Percentiles rank a stretch among this genome's conserved stretches.
These are phyloP conservation scores for Ceyx melanurus DNA, from an alignment of 2,113 vertebrate species.

Conservation along the genomic window DNA sequence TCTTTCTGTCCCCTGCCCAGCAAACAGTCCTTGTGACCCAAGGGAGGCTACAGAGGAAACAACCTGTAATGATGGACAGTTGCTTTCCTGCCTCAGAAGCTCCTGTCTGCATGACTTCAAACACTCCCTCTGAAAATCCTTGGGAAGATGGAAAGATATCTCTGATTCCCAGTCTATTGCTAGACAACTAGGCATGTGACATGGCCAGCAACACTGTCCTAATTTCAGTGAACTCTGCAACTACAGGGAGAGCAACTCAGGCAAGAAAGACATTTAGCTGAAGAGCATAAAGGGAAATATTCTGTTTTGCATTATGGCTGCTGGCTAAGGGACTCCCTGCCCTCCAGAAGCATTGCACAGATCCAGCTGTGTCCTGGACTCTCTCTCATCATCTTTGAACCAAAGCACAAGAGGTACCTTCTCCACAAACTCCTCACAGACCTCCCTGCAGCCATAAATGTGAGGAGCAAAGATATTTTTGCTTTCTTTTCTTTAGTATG, in stretches of 20 bases:
- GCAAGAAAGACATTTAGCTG: background rate
- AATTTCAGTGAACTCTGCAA: background rate
- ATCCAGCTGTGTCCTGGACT: background rate
- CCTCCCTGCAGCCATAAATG: background rate
- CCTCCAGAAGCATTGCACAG: background rate
- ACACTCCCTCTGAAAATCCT: background rate
- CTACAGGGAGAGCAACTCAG: background rate
- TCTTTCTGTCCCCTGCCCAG: background rate
- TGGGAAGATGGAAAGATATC: background rate
- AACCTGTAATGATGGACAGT: background rate
- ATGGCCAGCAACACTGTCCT: background rate
- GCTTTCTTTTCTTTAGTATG: background rate
- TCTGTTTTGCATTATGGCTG: background rate
- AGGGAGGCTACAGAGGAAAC: background rate
- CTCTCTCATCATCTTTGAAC: background rate
- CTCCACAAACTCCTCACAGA: background rate
- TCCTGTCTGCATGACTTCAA: background rate
- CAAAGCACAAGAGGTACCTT: background rate
- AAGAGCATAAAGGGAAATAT: background rate
- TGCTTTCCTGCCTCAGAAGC: background rate
- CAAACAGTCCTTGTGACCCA: background rate
- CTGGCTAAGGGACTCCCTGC: background rate
- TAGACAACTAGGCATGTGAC: background rate
- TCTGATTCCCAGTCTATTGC: background rate
- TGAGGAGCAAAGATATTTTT: background rate